These are phyloP conservation scores for Stylophora pistillata DNA, from an alignment of 64 coral and sea anemone species.

Conservation along the genomic window DNA sequence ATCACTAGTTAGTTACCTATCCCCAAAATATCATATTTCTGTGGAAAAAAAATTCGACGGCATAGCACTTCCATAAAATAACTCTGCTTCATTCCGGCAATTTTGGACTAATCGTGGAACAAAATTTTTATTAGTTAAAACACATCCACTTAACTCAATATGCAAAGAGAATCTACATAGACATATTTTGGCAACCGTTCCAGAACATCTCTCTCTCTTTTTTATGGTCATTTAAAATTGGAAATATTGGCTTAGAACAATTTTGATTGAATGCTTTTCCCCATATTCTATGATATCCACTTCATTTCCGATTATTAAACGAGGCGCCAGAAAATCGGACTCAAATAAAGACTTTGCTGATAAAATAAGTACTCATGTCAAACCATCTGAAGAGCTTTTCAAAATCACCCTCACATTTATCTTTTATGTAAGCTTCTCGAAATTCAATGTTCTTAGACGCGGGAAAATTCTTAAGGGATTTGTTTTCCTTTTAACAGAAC, in stretches of 20 bases:
- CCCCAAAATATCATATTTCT: no score
- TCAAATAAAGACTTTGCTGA: conserved; percentile 6
- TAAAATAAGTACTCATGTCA: conserved; percentile 16
- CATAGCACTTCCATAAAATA: no score
- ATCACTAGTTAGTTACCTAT: no score
- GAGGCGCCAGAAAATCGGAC: conserved; percentile 15
- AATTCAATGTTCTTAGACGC: background rate
- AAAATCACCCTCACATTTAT: conserved; percentile 15
- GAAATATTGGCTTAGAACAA: background rate
- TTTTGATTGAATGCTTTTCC: background rate
- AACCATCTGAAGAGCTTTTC: background rate
- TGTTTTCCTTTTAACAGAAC: background rate
- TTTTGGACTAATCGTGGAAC: no score
- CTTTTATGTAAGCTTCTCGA: background rate
- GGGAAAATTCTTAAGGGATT: background rate
- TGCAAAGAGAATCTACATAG: no score
- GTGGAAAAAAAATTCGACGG: no score
- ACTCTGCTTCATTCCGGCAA: no score
- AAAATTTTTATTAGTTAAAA: no score
- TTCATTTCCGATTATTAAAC: background rate
- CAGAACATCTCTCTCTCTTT: no score
- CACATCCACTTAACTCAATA: no score
- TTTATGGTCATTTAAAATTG: no score
- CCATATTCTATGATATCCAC: background rate
- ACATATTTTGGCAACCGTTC: no score